Base-by-base conservation (phyloP, 92 coral and sea anemone species). In the Plumapathes pennacea region DNA sequence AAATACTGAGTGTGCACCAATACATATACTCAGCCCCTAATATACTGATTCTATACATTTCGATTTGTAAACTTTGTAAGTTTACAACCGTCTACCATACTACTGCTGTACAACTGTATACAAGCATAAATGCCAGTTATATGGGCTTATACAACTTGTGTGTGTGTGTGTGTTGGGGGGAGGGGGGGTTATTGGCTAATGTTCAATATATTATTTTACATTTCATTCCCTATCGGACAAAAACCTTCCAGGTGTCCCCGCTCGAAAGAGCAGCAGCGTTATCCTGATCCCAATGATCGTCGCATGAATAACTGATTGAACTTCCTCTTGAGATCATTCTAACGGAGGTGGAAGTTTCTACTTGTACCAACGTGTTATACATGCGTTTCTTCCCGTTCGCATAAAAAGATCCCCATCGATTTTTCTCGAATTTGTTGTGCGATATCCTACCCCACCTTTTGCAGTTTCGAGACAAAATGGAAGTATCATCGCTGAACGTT, bases 361-460 rank as follows among this genome's bases (percentile, higher is more conserved):
- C 10, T 0, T 25, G 0, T 2, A 62, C 67, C n/a, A n/a, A n/a
- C 19, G 20, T 38, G 5, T 4, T 11, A 34, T 40, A 73, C 27
- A 64, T 42, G 12, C 59, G 60, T 2, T 24, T 12, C 25, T 1
- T 10, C 1, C 29, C 58, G 10, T 4, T 7, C 8, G 4, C 1
- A 2, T 0, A 0, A 10, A 28, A 1, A 19, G 34, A 64, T 0
- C 82, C 82, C 82, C 82, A 66, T 18, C 14, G 41, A 13, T 46
- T n/a, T n/a, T n/a, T n/a, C n/a, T n/a, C 19, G 9, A 17, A 11
- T 5, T 40, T 30, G 7, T 43, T 20, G 41, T 17, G 41, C 0
- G n/a, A n/a, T n/a, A n/a, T n/a, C n/a, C n/a, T n/a, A n/a, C 82
- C 82, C 82, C 82, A 75, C 27, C 50, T 26, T 2, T 44, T 55